Conservation (phyloP, 1,140 invertebrate genomes). For the fruit fly (Drosophila melanogaster) region DNA sequence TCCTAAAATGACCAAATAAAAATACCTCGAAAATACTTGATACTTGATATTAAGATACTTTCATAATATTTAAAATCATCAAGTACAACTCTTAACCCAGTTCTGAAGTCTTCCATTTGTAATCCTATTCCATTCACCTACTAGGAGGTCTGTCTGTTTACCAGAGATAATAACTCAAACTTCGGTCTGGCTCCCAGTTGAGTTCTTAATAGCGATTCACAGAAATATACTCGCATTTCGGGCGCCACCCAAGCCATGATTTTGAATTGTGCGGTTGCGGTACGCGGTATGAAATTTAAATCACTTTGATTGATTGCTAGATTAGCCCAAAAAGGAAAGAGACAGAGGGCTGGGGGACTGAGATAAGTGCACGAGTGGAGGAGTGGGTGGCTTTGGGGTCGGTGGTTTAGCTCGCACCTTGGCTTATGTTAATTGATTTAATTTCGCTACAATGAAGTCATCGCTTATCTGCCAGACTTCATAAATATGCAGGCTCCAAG, state of each 20-base stretch:
- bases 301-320: conserved; percentile 82
- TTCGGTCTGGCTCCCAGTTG: conserved; percentile 25
- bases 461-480: conserved; percentile 60
- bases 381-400: background rate
- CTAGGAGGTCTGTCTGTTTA: conserved; percentile 9
- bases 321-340: conserved; percentile 43
- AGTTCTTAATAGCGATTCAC: conserved; percentile 53
- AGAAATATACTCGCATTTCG: conserved; percentile 10
- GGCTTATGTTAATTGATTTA: conserved; percentile 79
- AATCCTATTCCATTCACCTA: background rate
- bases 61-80: no score
- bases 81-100: no score
- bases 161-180: conserved; percentile 36
- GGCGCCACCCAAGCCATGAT: conserved; percentile 6
- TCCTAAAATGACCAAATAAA: no score
- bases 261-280: conserved; percentile 13
- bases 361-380: conserved; percentile 27
- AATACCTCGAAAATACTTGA: no score
- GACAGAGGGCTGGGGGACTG: conserved; percentile 26
- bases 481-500: conserved; percentile 65
- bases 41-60: background rate
- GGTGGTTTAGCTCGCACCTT: conserved; percentile 52
- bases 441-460: conserved; percentile 80
- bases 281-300: conserved; percentile 79
- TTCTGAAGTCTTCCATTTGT: conserved; percentile 13